These are phyloP conservation scores for Eretmocerus hayati DNA, from an alignment of 2,888 invertebrate species.

Conservation along the genomic window DNA sequence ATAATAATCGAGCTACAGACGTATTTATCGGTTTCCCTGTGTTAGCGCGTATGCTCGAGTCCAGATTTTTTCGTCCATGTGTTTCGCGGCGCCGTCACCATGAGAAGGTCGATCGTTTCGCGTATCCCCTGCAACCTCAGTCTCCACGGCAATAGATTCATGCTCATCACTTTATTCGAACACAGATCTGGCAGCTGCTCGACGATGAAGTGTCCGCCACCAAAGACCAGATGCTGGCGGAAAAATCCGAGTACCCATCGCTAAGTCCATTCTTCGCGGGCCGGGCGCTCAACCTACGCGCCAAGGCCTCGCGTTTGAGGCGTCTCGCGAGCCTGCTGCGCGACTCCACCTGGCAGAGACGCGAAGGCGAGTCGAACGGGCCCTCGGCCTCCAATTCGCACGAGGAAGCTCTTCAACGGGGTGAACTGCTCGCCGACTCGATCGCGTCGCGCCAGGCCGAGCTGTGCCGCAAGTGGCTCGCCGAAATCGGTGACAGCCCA, in stretches of 20 bases:
- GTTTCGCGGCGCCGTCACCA: too few relatives aligned
- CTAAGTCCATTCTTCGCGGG: slow-evolving; percentile 68
- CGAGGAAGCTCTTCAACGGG: slow-evolving; percentile 66
- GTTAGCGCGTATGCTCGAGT: too few relatives aligned
- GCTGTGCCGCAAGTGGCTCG: slow-evolving; percentile 54
- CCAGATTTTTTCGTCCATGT: too few relatives aligned
- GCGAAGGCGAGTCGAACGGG: slow-evolving; percentile 55
- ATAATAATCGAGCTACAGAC: too few relatives aligned
- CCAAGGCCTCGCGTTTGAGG: slow-evolving; percentile 59
- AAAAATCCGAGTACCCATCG: slow-evolving; percentile 57
- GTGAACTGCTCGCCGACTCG: slow-evolving; percentile 55
- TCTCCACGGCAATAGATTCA: too few relatives aligned
- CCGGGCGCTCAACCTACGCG: slow-evolving; percentile 59
- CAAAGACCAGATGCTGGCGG: slow-evolving; percentile 62
- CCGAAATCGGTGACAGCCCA: slow-evolving; percentile 57
- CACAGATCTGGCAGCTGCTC: slow-evolving; percentile 69
- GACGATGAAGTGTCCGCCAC: slow-evolving; percentile 66
- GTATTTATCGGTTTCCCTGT: too few relatives aligned
- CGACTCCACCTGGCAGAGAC: slow-evolving; percentile 69
- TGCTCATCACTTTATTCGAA: too few relatives aligned
- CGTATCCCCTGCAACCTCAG: too few relatives aligned
- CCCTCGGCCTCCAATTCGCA: too few relatives aligned
- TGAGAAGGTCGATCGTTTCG: too few relatives aligned
- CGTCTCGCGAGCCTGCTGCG: slow-evolving; percentile 60
- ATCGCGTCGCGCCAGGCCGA: slow-evolving; percentile 53